Base-by-base conservation (phyloP, 1,140 invertebrate species). In the Caerostris darwini region DNA sequence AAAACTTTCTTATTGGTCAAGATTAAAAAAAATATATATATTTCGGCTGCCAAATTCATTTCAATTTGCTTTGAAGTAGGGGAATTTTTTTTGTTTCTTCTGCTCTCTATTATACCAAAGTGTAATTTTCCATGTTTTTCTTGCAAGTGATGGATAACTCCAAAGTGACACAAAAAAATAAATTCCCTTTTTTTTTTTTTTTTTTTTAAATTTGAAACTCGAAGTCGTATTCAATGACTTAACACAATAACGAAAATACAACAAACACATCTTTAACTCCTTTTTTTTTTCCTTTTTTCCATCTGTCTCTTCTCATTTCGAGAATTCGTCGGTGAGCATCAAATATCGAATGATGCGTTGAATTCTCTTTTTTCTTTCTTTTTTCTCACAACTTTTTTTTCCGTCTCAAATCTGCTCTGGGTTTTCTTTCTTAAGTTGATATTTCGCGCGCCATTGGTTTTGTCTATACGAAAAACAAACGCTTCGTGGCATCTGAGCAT, bases 391-490 rank as follows among this genome's bases (percentile, higher is more conserved):
- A 56, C 7, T 54, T 64, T 71, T 50, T 34, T 34, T 19, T 3
- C n/a, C 19, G 7, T 53, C 14, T 77, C 3, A 77, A 3, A 4
- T 64, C 4, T 64, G 50, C 10, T 34, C 34, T 34, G 3, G 34
- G 14, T 50, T 14, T 67, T 77, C 71, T 77, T 12, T 77, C 10
- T 34, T 53, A 50, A 53, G 71, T 12, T 89, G 64, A 71, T 56
- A 90, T 90, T 90, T 90, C 89, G 59, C 57, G 64, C 89, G 17
- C 53, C 89, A 90, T 90, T 90, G 57, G n/a, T 5, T 90, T 77
- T 90, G 59, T 17, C 57, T 82, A 81, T 90, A 86, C 34, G 0
- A 77, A 77, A 77, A 77, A 77, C 10, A 77, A 69, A 69, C 12
- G 50, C 58, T 58, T 58, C 19, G 14, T 19, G 5, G 17, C 82